Evolutionary conservation across 2,888 invertebrate species (phyloP).

Genomic region (Drosophila nigricruria): DNA sequence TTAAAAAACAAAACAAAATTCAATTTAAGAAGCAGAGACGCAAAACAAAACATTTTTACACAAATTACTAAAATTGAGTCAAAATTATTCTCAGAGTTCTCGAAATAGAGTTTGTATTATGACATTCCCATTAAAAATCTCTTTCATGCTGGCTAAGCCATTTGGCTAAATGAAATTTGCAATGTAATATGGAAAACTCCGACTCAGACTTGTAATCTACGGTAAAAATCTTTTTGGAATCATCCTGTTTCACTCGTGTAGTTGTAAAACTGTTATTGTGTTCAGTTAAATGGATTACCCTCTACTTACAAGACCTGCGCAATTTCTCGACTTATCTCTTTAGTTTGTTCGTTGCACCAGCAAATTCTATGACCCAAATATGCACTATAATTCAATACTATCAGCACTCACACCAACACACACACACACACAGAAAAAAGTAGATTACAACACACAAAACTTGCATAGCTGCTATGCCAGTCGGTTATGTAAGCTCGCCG

Average conservation of each 20-base stretch:
- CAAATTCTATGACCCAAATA: constrained; percentile 58
- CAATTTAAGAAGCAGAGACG: background rate
- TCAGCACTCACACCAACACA: constrained; percentile 12
- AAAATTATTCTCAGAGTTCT: background rate
- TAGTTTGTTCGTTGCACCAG: constrained; percentile 41
- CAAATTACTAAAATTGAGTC: no score
- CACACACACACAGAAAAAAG: background rate
- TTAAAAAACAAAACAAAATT: background rate
- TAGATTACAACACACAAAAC: constrained; percentile 2
- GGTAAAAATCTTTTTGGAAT: background rate
- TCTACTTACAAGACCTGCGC: constrained; percentile 26
- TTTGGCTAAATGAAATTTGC: background rate
- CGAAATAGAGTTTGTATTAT: background rate
- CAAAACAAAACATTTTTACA: background rate
- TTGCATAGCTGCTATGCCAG: constrained; percentile 19
- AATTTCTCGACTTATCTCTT: constrained; percentile 46
- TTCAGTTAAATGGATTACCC: constrained; percentile 18
- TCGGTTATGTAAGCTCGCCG: constrained; percentile 27
- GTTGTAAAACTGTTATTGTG: background rate
- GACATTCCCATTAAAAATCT: background rate
- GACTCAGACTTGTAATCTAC: background rate
- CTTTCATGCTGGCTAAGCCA: background rate
- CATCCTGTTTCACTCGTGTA: background rate
- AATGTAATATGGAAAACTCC: background rate
- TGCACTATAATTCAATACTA: constrained; percentile 33